These are phyloP conservation scores for Solea senegalensis DNA, from an alignment of 2,113 vertebrate genomes.

Conservation along the genomic window DNA sequence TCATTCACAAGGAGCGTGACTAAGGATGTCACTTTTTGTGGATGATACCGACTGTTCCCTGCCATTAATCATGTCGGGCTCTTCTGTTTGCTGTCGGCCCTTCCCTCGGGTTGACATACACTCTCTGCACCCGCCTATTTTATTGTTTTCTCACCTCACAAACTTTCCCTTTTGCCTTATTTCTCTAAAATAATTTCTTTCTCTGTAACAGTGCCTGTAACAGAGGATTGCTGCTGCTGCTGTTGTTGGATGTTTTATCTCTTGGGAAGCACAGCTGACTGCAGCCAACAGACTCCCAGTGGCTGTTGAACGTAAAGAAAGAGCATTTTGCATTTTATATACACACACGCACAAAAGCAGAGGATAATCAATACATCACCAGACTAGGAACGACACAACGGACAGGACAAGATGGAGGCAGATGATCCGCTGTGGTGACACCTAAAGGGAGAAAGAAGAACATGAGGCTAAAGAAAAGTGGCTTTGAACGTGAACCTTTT, in stretches of 20 bases:
- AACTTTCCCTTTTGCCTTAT: background rate
- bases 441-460: no score
- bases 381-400: no score
- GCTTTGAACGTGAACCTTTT: no score
- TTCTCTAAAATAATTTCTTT: background rate
- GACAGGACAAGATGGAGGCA: no score
- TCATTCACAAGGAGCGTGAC: slow-evolving; percentile 37
- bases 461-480: no score
- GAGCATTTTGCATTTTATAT: slow-evolving; percentile 5
- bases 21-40: slow-evolving; percentile 29
- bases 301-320: slow-evolving; percentile 9
- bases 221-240: slow-evolving; percentile 21
- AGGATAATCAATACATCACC: slow-evolving; percentile 6
- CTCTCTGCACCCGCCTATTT: background rate
- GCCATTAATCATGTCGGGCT: slow-evolving; percentile 47
- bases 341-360: slow-evolving; percentile 14
- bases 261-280: slow-evolving; percentile 22
- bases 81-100: slow-evolving; percentile 32
- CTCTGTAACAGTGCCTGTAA: background rate
- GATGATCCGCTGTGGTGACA: no score
- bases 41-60: slow-evolving; percentile 32
- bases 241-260: slow-evolving; percentile 9
- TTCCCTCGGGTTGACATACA: slow-evolving; percentile 26
- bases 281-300: background rate
- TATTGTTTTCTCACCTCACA: no score